phyloP scores from a whole-genome alignment of 2,888 invertebrate genomes.

The Adineta ricciae region DNA sequence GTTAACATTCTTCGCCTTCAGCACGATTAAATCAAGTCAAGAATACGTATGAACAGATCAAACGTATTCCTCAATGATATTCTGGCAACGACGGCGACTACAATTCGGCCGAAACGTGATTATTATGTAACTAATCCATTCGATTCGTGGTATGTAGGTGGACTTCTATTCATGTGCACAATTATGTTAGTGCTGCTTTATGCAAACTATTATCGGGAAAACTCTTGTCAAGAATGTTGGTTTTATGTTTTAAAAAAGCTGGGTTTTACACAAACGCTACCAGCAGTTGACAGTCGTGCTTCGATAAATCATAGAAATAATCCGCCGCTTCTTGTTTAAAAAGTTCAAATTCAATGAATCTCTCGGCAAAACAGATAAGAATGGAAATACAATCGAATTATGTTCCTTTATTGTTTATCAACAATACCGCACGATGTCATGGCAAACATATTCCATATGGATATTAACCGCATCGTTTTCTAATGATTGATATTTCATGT shows the following conservation, averaged over 20 bases:
- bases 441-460: too few species aligned
- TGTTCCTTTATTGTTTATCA: too few species aligned
- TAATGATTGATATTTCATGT: too few species aligned
- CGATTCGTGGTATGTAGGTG: slow-evolving; percentile 12
- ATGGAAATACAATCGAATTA: too few species aligned
- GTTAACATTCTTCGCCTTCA: not conserved
- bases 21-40: not conserved
- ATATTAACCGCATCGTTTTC: too few species aligned
- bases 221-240: not conserved
- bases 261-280: not conserved
- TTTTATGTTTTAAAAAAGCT: not conserved
- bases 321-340: too few species aligned
- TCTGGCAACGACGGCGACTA: not conserved
- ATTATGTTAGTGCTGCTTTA: not conserved
- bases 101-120: not conserved
- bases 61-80: not conserved
- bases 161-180: not conserved
- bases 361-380: too few species aligned
- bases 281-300: not conserved
- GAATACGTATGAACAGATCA: too few species aligned
- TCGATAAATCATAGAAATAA: too few species aligned
- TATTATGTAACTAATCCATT: not conserved
- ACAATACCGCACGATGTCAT: too few species aligned
- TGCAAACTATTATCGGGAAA: not conserved
- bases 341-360: too few species aligned